Evolutionary conservation across 2,797 vertebrate genomes (phyloP), one percentile per base, ranked within the genome.

Genomic region (Dermochelys coriacea): DNA sequence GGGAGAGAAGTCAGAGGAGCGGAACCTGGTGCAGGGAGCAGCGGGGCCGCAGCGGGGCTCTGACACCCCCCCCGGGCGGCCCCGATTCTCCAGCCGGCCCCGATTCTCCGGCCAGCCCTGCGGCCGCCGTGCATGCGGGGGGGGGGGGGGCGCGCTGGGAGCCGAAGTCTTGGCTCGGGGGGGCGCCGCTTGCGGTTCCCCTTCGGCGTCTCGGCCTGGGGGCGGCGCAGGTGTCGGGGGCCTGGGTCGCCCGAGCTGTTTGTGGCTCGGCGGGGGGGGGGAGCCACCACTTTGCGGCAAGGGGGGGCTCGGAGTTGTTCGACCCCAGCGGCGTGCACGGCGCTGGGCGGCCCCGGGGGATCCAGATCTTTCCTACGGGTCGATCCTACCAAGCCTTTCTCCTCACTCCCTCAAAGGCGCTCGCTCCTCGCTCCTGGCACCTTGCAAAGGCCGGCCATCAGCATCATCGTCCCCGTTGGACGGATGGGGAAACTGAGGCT

Each of bases 331-430:
- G 61, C 3, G 14, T 61, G 59, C 59, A 15, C 61, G 5, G 64
- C 15, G 16, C 34, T 64, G 61, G 61, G 34, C 16, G 19, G 37
- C 12, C 8, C 3, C 16, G 41, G n/a, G n/a, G 23, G 23, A 8
- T 34, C 61, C 29, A 31, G 29, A 15, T 0, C 23, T 25, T 52
- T 0, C 61, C n/a, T n/a, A n/a, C n/a, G n/a, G n/a, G n/a, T n/a
- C n/a, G 21, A 12, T 75, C 34, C 27, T 90, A 29, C 55, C 34
- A 27, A 21, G 64, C 9, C 61, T 64, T n/a, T 64, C 14, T 15
- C 31, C 25, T 15, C 47, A 0, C 3, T 25, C 71, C 25, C n/a
- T n/a, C n/a, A n/a, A n/a, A n/a, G n/a, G n/a, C n/a, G 68, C 37
- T 37, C 57, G 31, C 16, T 3, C 11, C 77, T 57, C 47, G 29